Evolutionary conservation across 2,888 invertebrate species (phyloP), one percentile per base, ranked within the genome.

Genomic region (Caenorhabditis angaria): DNA sequence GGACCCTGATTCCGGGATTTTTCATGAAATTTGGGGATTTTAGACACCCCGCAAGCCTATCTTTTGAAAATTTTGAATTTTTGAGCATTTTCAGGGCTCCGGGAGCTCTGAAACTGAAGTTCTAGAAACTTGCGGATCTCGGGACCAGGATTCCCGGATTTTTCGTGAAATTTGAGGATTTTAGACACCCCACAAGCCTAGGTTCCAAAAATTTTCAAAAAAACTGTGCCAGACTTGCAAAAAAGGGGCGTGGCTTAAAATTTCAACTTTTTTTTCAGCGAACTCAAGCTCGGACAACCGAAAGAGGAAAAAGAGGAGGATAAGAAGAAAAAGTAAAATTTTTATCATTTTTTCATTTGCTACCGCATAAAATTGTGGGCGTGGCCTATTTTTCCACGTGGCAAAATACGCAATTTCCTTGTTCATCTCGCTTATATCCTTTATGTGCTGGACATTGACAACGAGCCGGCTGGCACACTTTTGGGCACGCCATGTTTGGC

Each of bases 391-490:
- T n/a, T n/a, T n/a, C n/a, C n/a, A n/a, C 32, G 48, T 67, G 60
- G 54, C 66, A 70, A 64, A 65, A 71, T 47, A 78, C 58, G 51
- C 78, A 78, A 5, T 75, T 61, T 53, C 78, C 78, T 8, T 58
- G 25, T 14, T 3, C 32, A 48, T 72, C 60, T 27, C 78, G 50
- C 35, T 69, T 35, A 62, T 65, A 78, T 65, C 78, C 78, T 56
- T 78, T 78, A 64, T 78, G 78, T 41, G 78, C 75, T 28, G 78
- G 78, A 65, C 78, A 78, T 48, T 78, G 78, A 56, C 78, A 78
- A 51, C 78, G 59, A 27, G 75, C 78, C 18, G 78, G 75, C 48
- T 78, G 78, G 56, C 78, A 78, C 59, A 76, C 48, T 54, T 70
- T 64, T 14, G 75, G 72, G 55, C 78, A 75, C 48, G 67, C 66